Evolutionary conservation across 2,888 invertebrate species (phyloP).

Genomic region (Buathra laborator): DNA sequence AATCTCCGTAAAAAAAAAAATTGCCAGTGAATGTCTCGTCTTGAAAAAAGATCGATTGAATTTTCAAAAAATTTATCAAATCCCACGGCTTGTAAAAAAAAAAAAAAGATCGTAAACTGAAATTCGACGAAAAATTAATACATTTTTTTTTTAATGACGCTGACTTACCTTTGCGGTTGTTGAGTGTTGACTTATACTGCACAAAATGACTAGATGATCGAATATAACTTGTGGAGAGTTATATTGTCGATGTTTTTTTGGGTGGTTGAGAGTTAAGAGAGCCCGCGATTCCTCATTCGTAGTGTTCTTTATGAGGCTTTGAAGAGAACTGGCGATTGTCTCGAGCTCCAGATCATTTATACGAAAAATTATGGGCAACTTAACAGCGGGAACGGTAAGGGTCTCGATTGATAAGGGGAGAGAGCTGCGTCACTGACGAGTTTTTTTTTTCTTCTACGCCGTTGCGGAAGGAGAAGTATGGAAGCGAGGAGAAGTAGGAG

Average conservation of each 20-base stretch:
- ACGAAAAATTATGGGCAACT: slow-evolving; percentile 69
- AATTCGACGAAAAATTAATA: not conserved
- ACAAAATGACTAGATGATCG: slow-evolving; percentile 70
- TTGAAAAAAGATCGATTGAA: too few species aligned
- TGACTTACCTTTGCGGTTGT: slow-evolving; percentile 73
- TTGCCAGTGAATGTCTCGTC: too few species aligned
- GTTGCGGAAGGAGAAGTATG: slow-evolving; percentile 12
- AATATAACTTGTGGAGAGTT: slow-evolving; percentile 74
- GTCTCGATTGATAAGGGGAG: slow-evolving; percentile 58
- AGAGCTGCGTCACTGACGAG: slow-evolving; percentile 56
- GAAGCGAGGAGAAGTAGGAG: not conserved
- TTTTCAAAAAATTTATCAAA: not conserved
- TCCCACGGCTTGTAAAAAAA: slow-evolving; percentile 6
- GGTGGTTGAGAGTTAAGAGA: slow-evolving; percentile 56
- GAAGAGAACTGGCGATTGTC: slow-evolving; percentile 72
- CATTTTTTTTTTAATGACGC: not conserved
- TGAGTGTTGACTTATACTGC: slow-evolving; percentile 58
- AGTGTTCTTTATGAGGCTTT: slow-evolving; percentile 58
- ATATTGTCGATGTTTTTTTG: slow-evolving; percentile 61
- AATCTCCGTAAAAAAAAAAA: not conserved
- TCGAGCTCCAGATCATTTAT: slow-evolving; percentile 75
- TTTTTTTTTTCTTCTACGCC: slow-evolving; percentile 17
- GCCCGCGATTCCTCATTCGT: slow-evolving; percentile 69
- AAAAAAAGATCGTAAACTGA: not conserved
- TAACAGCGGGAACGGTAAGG: slow-evolving; percentile 26